Evolutionary conservation across 64 coral and sea anemone species (phyloP).

Genomic region (Platygyra sinensis): DNA sequence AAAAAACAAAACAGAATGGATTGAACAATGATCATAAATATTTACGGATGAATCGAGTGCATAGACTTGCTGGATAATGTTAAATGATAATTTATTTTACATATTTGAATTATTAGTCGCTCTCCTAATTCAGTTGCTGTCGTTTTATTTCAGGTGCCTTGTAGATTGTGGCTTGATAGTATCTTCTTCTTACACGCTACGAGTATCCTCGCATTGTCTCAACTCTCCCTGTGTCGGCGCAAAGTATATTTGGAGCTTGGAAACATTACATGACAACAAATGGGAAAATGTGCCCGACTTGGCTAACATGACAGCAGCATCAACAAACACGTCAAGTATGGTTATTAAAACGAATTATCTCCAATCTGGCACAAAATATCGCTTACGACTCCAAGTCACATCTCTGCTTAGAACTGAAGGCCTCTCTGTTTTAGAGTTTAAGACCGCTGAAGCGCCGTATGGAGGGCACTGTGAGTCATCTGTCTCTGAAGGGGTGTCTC

Average conservation of each 20-base stretch:
- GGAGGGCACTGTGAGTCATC: neutral
- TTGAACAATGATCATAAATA: too few species aligned
- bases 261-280: neutral
- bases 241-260: neutral
- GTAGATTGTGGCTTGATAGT: neutral
- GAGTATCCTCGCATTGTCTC: constrained; percentile 19
- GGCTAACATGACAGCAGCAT: constrained; percentile 10
- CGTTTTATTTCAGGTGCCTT: constrained; percentile 3
- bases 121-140: neutral
- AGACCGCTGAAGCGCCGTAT: neutral
- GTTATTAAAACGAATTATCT: neutral
- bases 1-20: too few species aligned
- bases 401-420: neutral
- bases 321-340: neutral
- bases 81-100: too few species aligned
- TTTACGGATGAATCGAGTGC: too few species aligned
- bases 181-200: neutral
- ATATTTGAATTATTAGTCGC: too few species aligned
- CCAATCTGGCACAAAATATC: neutral
- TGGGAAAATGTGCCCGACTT: neutral
- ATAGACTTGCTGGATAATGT: too few species aligned
- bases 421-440: neutral
- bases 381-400: neutral
- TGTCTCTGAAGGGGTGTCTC: neutral
- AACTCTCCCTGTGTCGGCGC: neutral